A percentile compares a stretch with the other conserved stretches of the same genome.
phyloP scores from a whole-genome alignment of 2,888 invertebrate genomes.

The Willowsia nigromaculata region DNA sequence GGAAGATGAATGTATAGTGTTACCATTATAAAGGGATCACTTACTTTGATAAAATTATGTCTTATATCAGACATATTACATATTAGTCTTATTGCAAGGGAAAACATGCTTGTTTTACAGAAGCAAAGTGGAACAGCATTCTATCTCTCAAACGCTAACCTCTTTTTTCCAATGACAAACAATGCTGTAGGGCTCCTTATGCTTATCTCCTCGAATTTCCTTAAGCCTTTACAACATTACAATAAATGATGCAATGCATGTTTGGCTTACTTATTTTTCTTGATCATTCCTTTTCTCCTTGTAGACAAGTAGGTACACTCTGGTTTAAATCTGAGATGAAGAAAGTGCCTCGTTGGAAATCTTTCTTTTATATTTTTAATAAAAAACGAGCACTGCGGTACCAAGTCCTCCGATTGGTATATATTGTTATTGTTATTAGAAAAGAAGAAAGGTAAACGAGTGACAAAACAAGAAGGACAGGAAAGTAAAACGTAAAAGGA shows the following conservation, averaged over 20 bases:
- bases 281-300: neutral
- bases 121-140: too few relatives aligned
- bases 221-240: neutral
- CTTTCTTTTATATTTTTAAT: neutral
- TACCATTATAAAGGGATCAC: slow-evolving; percentile 12
- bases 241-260: neutral
- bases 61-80: neutral
- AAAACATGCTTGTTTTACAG: too few relatives aligned
- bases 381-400: neutral
- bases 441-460: neutral
- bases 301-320: neutral
- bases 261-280: neutral
- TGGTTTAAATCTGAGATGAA: neutral
- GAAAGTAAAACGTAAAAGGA: slow-evolving; percentile 28
- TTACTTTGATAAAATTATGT: neutral
- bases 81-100: slow-evolving; percentile 5
- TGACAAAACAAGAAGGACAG: slow-evolving; percentile 1
- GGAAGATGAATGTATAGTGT: slow-evolving; percentile 6
- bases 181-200: slow-evolving; percentile 9
- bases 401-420: slow-evolving; percentile 11
- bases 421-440: neutral
- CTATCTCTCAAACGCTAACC: neutral
- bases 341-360: neutral
- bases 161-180: slow-evolving; percentile 29
- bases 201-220: neutral